phyloP scores from a whole-genome alignment of 2,113 vertebrate genomes.

The Eulemur macaco region DNA sequence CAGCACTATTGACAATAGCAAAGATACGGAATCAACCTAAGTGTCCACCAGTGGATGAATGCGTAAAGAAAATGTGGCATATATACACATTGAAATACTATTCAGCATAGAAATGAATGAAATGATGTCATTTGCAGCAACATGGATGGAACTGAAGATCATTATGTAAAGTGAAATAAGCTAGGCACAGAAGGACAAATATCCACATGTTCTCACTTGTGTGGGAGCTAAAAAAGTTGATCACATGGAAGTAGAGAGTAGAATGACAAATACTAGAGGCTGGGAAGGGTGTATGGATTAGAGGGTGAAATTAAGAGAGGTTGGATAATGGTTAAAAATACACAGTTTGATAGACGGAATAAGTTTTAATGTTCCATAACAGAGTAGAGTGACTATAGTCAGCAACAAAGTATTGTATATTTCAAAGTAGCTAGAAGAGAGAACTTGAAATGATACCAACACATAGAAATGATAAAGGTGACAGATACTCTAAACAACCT shows the following conservation, averaged over 20 bases:
- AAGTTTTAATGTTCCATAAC: not conserved
- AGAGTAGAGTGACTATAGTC: not conserved
- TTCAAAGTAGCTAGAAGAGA: not conserved
- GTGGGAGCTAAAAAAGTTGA: not conserved
- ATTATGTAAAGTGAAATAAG: too few relatives aligned
- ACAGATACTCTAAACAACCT: not conserved
- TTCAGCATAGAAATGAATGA: too few relatives aligned
- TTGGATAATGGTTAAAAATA: not conserved
- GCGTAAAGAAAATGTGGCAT: too few relatives aligned
- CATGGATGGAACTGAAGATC: too few relatives aligned
- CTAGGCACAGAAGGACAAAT: not conserved
- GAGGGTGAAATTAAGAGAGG: not conserved
- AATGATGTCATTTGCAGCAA: too few relatives aligned
- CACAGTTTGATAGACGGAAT: not conserved
- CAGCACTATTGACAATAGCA: too few relatives aligned
- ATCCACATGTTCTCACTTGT: not conserved
- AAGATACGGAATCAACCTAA: too few relatives aligned
- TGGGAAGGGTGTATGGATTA: not conserved
- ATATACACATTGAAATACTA: too few relatives aligned
- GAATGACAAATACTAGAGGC: not conserved
- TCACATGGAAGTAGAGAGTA: not conserved
- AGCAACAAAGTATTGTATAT: not conserved
- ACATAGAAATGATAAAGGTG: not conserved
- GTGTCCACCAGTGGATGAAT: too few relatives aligned
- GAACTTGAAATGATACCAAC: not conserved